Percentiles rank a stretch among this genome's conserved stretches.
Conservation (phyloP, 1,140 invertebrate species). For the Drosophila insularis region DNA sequence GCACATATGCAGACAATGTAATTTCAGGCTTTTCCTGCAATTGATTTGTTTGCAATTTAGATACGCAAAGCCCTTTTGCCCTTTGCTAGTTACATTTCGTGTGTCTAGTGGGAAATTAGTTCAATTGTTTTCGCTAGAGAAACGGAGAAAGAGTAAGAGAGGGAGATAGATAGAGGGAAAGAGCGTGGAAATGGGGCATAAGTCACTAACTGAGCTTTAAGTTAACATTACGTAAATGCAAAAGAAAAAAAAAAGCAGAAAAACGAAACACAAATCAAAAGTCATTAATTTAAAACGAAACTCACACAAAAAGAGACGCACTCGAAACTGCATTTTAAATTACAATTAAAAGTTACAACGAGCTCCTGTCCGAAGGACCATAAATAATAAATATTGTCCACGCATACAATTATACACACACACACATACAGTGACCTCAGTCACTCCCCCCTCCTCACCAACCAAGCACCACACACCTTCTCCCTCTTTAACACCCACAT, state of each 20-base stretch:
- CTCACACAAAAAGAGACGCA: slow-evolving; percentile 23
- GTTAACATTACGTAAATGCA: too few species aligned
- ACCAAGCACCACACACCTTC: too few species aligned
- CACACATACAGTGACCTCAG: slow-evolving; percentile 1
- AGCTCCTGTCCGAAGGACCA: slow-evolving; percentile 31
- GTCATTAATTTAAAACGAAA: slow-evolving; percentile 76
- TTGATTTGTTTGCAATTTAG: slow-evolving; percentile 69
- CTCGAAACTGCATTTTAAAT: slow-evolving; percentile 79
- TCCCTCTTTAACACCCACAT: neutral
- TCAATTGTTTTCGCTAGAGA: slow-evolving; percentile 46
- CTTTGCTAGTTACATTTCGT: slow-evolving; percentile 14
- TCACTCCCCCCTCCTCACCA: slow-evolving; percentile 11
- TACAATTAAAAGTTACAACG: slow-evolving; percentile 73
- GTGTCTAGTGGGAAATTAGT: slow-evolving; percentile 54
- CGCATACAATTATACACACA: slow-evolving; percentile 70
- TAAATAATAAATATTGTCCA: slow-evolving; percentile 78
- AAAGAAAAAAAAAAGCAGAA: neutral
- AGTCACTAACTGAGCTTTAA: neutral
- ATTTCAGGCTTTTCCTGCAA: slow-evolving; percentile 38
- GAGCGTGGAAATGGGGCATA: slow-evolving; percentile 1
- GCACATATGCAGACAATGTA: slow-evolving; percentile 48
- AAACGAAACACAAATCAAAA: slow-evolving; percentile 63
- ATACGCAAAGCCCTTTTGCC: slow-evolving; percentile 23
- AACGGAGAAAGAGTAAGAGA: neutral
- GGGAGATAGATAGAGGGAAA: too few species aligned